phyloP scores from a whole-genome alignment of 2,888 invertebrate genomes.

The Drosophila kokeensis region DNA sequence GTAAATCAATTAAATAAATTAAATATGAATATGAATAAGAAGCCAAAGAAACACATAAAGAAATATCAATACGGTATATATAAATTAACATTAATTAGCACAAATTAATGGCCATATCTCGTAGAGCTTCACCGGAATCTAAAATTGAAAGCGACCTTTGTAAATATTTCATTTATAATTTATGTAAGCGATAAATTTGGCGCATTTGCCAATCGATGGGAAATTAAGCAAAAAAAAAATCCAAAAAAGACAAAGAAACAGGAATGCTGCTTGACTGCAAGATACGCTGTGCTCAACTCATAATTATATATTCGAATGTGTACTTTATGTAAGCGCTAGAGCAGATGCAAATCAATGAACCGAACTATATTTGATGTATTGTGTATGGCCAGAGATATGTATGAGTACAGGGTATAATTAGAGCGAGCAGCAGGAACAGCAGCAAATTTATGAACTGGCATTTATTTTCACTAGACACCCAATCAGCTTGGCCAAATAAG shows the following conservation, averaged over 20 bases:
- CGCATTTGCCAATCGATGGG: slow-evolving; percentile 28
- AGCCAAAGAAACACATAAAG: slow-evolving; percentile 3
- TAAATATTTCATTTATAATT: slow-evolving; percentile 5
- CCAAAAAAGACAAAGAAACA: slow-evolving; percentile 1
- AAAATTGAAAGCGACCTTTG: slow-evolving; percentile 27
- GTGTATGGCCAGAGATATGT: not conserved
- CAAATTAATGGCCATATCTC: slow-evolving; percentile 32
- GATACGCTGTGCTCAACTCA: slow-evolving; percentile 1
- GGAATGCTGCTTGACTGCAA: not conserved
- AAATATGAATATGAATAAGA: slow-evolving; percentile 9
- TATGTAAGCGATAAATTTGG: slow-evolving; percentile 35
- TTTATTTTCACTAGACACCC: slow-evolving; percentile 55
- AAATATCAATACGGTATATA: not conserved
- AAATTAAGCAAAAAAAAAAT: slow-evolving; percentile 13
- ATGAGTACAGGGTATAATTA: slow-evolving; percentile 13
- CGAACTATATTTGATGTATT: not conserved
- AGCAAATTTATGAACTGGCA: slow-evolving; percentile 54
- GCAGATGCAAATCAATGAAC: not conserved
- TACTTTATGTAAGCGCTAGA: not conserved
- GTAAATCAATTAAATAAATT: slow-evolving; percentile 22
- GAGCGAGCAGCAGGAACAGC: slow-evolving; percentile 19
- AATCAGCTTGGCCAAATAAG: slow-evolving; percentile 43
- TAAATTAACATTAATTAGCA: slow-evolving; percentile 57
- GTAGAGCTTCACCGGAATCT: slow-evolving; percentile 17
- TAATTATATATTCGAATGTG: not conserved